Evolutionary conservation across 1,140 invertebrate species (phyloP).

Genomic region (Oscheius sp.): DNA sequence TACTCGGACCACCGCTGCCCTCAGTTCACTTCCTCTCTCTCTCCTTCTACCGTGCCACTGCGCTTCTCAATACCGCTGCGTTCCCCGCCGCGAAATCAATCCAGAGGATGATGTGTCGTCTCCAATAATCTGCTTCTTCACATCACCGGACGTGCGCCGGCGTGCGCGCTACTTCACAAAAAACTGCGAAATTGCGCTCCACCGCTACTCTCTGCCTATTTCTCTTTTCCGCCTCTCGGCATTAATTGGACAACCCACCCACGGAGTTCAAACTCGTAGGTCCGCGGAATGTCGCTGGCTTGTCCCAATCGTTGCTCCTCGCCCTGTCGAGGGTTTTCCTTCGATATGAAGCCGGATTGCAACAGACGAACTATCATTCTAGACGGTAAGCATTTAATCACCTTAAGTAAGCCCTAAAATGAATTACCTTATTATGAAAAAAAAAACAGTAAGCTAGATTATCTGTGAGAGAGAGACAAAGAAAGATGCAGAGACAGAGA

Average conservation of each 20-base stretch:
- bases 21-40: constrained; percentile 2
- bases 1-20: not conserved
- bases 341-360: constrained; percentile 1
- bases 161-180: not conserved
- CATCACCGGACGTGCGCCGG: constrained; percentile 5
- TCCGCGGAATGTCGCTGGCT: not conserved
- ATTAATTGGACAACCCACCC: not conserved
- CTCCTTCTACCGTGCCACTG: not conserved
- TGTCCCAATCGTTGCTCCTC: not conserved
- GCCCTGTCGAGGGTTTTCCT: not conserved
- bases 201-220: not conserved
- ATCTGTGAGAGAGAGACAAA: too few species aligned
- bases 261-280: too few species aligned
- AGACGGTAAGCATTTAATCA: not conserved
- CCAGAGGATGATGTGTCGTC: not conserved
- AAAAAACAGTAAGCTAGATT: too few species aligned
- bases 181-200: too few species aligned
- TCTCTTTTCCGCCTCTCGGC: not conserved
- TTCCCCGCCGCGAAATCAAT: not conserved
- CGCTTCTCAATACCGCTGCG: too few species aligned
- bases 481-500: too few species aligned
- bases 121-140: not conserved
- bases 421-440: too few species aligned
- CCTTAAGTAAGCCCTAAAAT: too few species aligned
- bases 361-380: constrained; percentile 8